These are phyloP conservation scores for Opisthograptis luteolata DNA, from an alignment of 2,888 invertebrate genomes.

Conservation along the genomic window DNA sequence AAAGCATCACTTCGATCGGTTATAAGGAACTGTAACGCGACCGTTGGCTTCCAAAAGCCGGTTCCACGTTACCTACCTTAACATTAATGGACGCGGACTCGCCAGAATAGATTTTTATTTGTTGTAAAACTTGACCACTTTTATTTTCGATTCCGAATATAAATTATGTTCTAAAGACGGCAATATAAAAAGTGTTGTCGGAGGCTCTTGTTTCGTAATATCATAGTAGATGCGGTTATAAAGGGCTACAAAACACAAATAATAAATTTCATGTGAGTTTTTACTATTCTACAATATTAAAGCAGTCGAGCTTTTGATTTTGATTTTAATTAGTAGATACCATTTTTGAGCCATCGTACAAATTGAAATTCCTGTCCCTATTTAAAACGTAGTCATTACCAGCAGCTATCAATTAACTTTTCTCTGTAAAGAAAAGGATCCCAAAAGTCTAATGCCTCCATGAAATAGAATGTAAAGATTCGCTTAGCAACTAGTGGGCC, in stretches of 20 bases:
- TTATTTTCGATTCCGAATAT: constrained; percentile 33
- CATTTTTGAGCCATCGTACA: background rate
- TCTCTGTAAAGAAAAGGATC: too few relatives aligned
- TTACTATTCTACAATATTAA: too few relatives aligned
- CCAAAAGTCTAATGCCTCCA: constrained; percentile 47
- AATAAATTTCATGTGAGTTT: constrained; percentile 23
- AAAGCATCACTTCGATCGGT: constrained; percentile 19
- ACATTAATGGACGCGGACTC: constrained; percentile 26
- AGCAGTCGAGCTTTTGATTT: background rate
- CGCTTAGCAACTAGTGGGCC: constrained; percentile 77
- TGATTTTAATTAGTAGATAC: background rate
- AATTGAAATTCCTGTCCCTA: background rate
- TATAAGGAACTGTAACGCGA: constrained; percentile 28
- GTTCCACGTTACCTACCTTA: constrained; percentile 35
- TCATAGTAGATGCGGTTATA: constrained; percentile 3
- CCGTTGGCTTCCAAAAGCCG: constrained; percentile 34
- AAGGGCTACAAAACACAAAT: constrained; percentile 37
- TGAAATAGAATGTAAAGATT: constrained; percentile 63
- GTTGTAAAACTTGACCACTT: constrained; percentile 32
- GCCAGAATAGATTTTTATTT: constrained; percentile 29
- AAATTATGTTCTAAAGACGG: constrained; percentile 24
- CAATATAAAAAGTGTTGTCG: constrained; percentile 29
- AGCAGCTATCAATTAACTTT: constrained; percentile 3
- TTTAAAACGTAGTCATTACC: constrained; percentile 1
- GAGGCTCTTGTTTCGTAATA: constrained; percentile 37